Evolutionary conservation across 1,140 invertebrate genomes (phyloP).

Genomic region (Lasioglossum albipes): DNA sequence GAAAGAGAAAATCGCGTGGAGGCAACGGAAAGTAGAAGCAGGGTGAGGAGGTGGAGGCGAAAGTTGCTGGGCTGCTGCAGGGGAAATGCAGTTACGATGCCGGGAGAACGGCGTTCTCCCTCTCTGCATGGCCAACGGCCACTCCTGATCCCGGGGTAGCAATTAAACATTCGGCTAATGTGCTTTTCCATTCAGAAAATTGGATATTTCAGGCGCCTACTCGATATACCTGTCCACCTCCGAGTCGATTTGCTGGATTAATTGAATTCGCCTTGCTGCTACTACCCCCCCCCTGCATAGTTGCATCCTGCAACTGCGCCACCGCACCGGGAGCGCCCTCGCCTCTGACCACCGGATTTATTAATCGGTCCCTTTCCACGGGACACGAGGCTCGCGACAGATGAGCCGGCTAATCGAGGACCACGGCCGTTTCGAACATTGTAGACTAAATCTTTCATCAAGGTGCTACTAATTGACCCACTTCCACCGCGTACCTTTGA

Average conservation of each 20-base stretch:
- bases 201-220: slow-evolving; percentile 72
- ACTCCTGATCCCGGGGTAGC: slow-evolving; percentile 71
- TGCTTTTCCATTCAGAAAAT: slow-evolving; percentile 79
- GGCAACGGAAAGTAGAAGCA: slow-evolving; percentile 49
- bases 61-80: slow-evolving; percentile 54
- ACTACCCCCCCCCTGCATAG: slow-evolving; percentile 35
- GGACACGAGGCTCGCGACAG: slow-evolving; percentile 1
- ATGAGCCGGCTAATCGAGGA: not conserved
- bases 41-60: slow-evolving; percentile 24
- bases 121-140: slow-evolving; percentile 49
- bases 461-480: not conserved
- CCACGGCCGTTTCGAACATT: not conserved
- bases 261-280: slow-evolving; percentile 68
- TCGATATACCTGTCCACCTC: slow-evolving; percentile 40
- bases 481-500: not conserved
- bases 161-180: slow-evolving; percentile 78
- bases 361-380: slow-evolving; percentile 64
- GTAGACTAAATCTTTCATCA: not conserved
- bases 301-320: slow-evolving; percentile 15
- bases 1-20: slow-evolving; percentile 37
- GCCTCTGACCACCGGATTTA: slow-evolving; percentile 63
- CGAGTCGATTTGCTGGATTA: slow-evolving; percentile 71
- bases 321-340: slow-evolving; percentile 33
- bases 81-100: slow-evolving; percentile 62
- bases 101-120: no score